Evolutionary conservation across 2,888 invertebrate species (phyloP).

Genomic region (Phymatocera aterrima): DNA sequence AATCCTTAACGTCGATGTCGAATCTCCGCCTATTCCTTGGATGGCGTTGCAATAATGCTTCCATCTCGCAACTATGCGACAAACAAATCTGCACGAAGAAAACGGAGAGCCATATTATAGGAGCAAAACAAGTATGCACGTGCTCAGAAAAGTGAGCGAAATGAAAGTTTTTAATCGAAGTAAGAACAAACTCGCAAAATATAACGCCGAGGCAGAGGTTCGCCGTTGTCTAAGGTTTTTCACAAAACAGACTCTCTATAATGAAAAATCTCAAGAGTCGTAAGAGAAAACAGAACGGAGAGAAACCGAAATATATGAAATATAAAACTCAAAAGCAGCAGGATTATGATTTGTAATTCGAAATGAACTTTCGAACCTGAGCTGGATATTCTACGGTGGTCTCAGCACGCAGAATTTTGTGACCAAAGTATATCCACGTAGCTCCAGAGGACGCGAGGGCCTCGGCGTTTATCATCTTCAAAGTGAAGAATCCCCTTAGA

Average conservation of each 20-base stretch:
- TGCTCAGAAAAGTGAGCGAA: constrained; percentile 1
- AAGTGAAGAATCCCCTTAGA: constrained; percentile 34
- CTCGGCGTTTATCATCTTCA: constrained; percentile 22
- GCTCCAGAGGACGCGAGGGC: neutral
- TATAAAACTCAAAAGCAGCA: neutral
- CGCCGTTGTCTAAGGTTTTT: neutral
- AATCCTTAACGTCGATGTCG: neutral
- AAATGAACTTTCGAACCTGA: neutral
- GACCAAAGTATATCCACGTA: neutral
- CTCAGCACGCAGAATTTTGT: neutral
- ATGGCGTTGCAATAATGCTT: neutral
- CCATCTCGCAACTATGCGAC: neutral
- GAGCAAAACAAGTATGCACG: neutral
- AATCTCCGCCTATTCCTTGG: neutral
- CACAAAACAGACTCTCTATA: neutral
- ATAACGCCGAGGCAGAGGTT: neutral
- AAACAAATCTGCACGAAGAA: neutral
- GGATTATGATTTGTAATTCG: constrained; percentile 9
- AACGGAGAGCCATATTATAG: neutral
- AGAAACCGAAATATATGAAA: too few species aligned
- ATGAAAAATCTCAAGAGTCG: neutral
- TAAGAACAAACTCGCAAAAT: neutral
- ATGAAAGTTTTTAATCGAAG: constrained; percentile 1
- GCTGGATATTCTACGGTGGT: neutral
- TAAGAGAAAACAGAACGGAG: neutral